phyloP scores from a whole-genome alignment of 2,888 invertebrate genomes.

The Agonopterix heracliana region DNA sequence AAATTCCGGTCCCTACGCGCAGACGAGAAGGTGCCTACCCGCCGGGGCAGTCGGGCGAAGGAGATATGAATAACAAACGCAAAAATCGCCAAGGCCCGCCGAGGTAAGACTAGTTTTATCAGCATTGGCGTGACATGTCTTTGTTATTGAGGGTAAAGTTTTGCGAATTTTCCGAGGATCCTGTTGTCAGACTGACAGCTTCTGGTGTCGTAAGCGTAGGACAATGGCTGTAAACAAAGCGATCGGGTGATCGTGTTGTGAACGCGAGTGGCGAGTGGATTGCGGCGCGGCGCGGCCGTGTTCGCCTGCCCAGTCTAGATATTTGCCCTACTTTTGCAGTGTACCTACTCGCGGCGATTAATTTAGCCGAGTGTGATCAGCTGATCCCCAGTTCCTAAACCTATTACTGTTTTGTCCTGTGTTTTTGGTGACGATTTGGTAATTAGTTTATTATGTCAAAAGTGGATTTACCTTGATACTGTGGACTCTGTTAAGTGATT shows the following conservation, averaged over 20 bases:
- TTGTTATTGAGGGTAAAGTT: conserved; percentile 57
- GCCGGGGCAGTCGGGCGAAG: conserved; percentile 79
- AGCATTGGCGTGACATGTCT: conserved; percentile 61
- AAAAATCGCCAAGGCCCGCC: conserved; percentile 88
- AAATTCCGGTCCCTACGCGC: conserved; percentile 91
- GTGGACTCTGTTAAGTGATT: conserved; percentile 1
- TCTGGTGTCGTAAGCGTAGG: conserved; percentile 38
- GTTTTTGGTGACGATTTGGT: too few species aligned
- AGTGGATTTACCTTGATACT: neutral
- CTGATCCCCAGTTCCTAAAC: conserved; percentile 47
- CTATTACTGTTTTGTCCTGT: too few species aligned
- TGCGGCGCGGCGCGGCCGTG: conserved; percentile 36
- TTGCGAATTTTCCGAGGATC: conserved; percentile 40
- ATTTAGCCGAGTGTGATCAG: conserved; percentile 71
- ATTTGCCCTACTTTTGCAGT: conserved; percentile 70
- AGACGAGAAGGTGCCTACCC: conserved; percentile 87
- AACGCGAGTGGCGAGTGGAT: conserved; percentile 43
- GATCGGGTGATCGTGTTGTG: conserved; percentile 36
- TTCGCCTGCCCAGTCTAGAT: conserved; percentile 53
- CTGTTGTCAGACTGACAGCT: conserved; percentile 54
- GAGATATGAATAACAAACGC: conserved; percentile 88
- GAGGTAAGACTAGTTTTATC: conserved; percentile 75
- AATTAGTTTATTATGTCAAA: too few species aligned
- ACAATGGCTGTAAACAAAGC: conserved; percentile 62
- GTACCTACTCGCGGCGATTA: conserved; percentile 57